Conservation (phyloP, 2,113 vertebrate species). For the Acanthisitta chloris region DNA sequence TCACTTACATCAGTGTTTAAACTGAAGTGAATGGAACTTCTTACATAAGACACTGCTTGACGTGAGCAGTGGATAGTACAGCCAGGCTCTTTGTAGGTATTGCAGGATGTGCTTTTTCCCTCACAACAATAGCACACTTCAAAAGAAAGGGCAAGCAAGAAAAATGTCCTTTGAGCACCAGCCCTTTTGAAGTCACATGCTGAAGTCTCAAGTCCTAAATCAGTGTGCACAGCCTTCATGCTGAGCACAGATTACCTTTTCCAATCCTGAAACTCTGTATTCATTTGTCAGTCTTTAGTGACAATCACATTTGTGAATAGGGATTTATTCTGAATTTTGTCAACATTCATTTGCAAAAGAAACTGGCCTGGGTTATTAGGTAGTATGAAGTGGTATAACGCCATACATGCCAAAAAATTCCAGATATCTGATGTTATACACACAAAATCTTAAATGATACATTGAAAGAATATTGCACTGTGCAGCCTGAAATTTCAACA, state of each 20-base stretch:
- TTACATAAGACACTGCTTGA: not conserved
- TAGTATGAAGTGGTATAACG: not conserved
- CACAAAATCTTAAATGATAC: not conserved
- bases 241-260: not conserved
- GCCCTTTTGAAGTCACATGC: not conserved
- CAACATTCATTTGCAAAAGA: not conserved
- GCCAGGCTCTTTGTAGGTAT: not conserved
- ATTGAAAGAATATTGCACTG: not conserved
- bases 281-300: not conserved
- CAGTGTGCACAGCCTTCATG: not conserved
- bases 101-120: not conserved
- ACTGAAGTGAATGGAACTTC: not conserved
- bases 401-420: not conserved
- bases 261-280: not conserved
- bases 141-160: not conserved
- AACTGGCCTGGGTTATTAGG: not conserved
- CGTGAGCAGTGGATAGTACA: not conserved
- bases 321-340: not conserved
- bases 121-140: not conserved
- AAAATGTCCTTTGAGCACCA: not conserved
- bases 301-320: not conserved
- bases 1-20: not conserved
- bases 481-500: not conserved
- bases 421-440: not conserved
- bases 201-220: not conserved